Evolutionary conservation across 2,888 invertebrate genomes (phyloP).

Genomic region (Elmis aenea): DNA sequence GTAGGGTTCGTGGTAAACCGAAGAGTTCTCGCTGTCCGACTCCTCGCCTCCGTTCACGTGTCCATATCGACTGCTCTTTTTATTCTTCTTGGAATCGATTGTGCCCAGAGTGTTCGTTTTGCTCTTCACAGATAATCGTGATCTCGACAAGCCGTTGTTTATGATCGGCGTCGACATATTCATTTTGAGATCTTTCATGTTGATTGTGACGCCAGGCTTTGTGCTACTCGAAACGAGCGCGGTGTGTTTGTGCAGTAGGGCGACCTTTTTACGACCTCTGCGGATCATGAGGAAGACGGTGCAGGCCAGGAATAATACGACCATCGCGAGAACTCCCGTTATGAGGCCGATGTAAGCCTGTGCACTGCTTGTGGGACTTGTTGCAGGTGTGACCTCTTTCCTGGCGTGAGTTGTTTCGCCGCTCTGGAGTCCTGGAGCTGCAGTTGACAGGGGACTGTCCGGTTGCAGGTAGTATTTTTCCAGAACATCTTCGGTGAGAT

Average conservation of each 20-base stretch:
- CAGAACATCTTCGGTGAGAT: conserved; percentile 56
- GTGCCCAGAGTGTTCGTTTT: conserved; percentile 37
- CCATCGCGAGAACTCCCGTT: conserved; percentile 62
- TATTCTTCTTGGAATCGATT: conserved; percentile 40
- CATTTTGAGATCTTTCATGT: conserved; percentile 55
- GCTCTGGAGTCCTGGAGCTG: conserved; percentile 42
- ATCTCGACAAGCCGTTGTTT: conserved; percentile 51
- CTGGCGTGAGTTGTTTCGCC: conserved; percentile 50
- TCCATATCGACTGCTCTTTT: conserved; percentile 47
- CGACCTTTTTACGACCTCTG: conserved; percentile 58
- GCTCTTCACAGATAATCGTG: conserved; percentile 48
- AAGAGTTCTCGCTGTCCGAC: conserved; percentile 54
- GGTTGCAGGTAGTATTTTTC: conserved; percentile 60
- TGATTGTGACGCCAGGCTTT: conserved; percentile 53
- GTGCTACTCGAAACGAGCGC: conserved; percentile 54
- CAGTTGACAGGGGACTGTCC: conserved; percentile 40
- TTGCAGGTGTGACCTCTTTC: conserved; percentile 55
- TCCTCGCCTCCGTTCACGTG: conserved; percentile 49
- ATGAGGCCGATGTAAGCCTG: conserved; percentile 59
- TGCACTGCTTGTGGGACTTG: conserved; percentile 55
- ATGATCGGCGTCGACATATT: conserved; percentile 55
- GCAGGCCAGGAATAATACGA: conserved; percentile 60
- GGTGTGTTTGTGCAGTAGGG: conserved; percentile 59
- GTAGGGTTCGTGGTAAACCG: conserved; percentile 55
- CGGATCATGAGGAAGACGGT: conserved; percentile 61